Percentiles rank a stretch among this genome's conserved stretches.
phyloP scores from a whole-genome alignment of 2,888 invertebrate species.

The Nymphalis c-album region DNA sequence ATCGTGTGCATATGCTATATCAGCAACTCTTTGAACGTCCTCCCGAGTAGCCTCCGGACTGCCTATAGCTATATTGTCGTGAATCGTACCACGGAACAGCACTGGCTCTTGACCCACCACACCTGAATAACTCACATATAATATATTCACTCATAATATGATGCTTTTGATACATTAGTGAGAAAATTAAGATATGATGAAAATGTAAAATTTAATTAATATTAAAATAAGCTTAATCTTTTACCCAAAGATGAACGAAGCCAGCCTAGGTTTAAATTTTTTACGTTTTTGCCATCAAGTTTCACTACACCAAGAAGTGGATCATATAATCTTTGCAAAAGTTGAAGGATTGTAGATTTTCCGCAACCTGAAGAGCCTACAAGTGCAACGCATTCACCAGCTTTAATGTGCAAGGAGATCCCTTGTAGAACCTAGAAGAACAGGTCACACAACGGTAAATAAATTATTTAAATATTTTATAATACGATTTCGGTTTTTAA shows the following conservation, averaged over 20 bases:
- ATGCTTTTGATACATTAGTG: no score
- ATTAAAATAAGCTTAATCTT: conserved; percentile 10
- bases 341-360: conserved; percentile 89
- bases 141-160: background rate
- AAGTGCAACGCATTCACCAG: conserved; percentile 87
- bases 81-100: conserved; percentile 89
- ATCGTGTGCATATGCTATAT: conserved; percentile 88
- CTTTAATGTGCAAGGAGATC: conserved; percentile 82
- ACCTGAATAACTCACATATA: conserved; percentile 57
- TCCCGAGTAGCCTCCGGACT: conserved; percentile 83
- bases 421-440: conserved; percentile 84
- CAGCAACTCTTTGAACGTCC: conserved; percentile 86
- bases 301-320: conserved; percentile 80
- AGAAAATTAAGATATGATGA: background rate
- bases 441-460: background rate
- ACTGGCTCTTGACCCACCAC: conserved; percentile 94
- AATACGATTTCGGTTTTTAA: no score
- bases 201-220: background rate
- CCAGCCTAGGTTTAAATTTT: conserved; percentile 87
- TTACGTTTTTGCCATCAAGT: conserved; percentile 85
- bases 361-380: conserved; percentile 90
- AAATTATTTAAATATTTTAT: no score
- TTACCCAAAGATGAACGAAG: conserved; percentile 87
- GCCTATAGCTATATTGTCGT: conserved; percentile 87
- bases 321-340: conserved; percentile 88